Conservation (phyloP, 1,140 invertebrate genomes). For the Batillaria attramentaria region DNA sequence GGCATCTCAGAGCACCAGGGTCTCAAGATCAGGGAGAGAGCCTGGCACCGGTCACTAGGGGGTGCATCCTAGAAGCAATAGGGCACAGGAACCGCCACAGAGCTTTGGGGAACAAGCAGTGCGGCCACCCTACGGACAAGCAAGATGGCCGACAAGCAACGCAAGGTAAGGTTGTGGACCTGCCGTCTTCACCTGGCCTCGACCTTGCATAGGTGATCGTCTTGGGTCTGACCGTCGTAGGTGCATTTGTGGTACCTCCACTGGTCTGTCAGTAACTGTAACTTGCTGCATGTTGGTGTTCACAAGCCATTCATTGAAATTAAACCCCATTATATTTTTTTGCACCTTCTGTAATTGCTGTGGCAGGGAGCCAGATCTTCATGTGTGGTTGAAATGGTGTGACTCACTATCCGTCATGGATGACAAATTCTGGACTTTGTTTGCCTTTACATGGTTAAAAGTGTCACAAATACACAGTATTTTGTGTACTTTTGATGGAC, state of each 20-base stretch:
- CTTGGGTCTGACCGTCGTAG: not conserved
- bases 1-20: slow-evolving; percentile 17
- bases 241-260: not conserved
- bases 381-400: too few species aligned
- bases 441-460: too few species aligned
- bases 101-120: slow-evolving; percentile 7
- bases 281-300: not conserved
- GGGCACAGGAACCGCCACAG: not conserved
- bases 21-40: slow-evolving; percentile 21
- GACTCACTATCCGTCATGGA: too few species aligned
- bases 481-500: too few species aligned
- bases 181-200: not conserved
- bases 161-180: slow-evolving; percentile 17
- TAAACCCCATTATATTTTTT: not conserved
- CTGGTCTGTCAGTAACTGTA: not conserved
- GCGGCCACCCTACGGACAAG: not conserved
- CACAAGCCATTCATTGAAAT: not conserved
- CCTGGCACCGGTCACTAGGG: slow-evolving; percentile 12
- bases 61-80: not conserved
- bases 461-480: too few species aligned
- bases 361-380: too few species aligned
- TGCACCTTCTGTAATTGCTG: not conserved
- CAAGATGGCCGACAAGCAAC: slow-evolving; percentile 33
- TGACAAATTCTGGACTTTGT: too few species aligned
- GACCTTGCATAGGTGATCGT: not conserved